These are phyloP conservation scores for Ctenomys sociabilis DNA, from an alignment of 2,113 vertebrate genomes.

Conservation along the genomic window DNA sequence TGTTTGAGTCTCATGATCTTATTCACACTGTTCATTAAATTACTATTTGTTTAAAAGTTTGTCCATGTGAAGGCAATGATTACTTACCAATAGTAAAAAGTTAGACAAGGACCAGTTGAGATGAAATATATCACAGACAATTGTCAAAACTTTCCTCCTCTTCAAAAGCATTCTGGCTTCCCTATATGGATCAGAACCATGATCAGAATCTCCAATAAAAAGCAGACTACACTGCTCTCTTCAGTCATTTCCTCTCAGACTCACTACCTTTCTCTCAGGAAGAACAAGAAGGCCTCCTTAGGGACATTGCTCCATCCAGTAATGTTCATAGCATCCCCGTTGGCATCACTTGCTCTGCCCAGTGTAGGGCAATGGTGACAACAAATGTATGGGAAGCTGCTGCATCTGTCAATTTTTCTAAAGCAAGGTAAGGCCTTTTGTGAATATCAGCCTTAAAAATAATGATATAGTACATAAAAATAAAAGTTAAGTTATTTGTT, in stretches of 20 bases:
- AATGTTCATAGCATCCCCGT: background rate
- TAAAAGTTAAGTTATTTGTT: conserved; percentile 46
- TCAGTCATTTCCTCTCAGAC: background rate
- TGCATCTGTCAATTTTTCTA: conserved; percentile 19
- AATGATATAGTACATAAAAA: background rate
- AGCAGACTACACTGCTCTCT: background rate
- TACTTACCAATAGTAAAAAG: background rate
- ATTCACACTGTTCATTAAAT: background rate
- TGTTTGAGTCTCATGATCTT: background rate
- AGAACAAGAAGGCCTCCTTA: background rate
- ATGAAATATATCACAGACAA: background rate
- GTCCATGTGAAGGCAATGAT: background rate
- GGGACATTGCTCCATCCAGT: background rate
- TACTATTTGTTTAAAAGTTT: background rate
- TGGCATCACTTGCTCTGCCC: background rate
- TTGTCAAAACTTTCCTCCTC: background rate
- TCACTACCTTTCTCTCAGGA: background rate
- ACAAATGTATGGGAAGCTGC: background rate
- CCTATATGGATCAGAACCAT: background rate
- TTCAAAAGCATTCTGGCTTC: background rate
- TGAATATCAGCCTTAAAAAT: background rate
- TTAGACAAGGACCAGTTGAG: background rate
- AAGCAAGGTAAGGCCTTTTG: conserved; percentile 3
- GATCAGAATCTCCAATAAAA: background rate
- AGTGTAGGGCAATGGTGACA: background rate